Evolutionary conservation across 35 echinoderm and acorn worm genomes (phyloP), one percentile per base, ranked within the genome.

Genomic region (Apostichopus californicus): DNA sequence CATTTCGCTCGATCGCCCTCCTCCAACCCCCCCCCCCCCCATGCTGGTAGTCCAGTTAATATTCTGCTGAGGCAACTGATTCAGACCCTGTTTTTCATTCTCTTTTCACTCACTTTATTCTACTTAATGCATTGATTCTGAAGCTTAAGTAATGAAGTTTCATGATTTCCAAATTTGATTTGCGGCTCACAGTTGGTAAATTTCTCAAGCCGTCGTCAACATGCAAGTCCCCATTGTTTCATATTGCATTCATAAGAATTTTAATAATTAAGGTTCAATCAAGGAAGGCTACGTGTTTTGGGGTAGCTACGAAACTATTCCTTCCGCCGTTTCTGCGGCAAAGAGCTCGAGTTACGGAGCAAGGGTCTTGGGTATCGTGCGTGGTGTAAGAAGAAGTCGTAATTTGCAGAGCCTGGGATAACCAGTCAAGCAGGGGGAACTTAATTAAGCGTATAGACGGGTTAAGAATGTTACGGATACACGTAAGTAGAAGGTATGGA

Each of bases 231-330:
- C 58, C 20, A 53, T 73, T 89, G 21, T 89, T 73, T 64, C 20
- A 73, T 72, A 89, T 73, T 72, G 60, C 15, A 73, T 89, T 68
- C 68, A 73, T 68, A 72, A 2, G 63, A 68, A 17, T 89, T 72
- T 89, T 89, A 73, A 73, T 89, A 89, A 89, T 89, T 71, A 66
- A 89, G 81, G 57, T 85, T 85, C 81, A 85, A 85, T 85, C 81
- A 85, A 10, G 23, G 81, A 72, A 17, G n/a, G 34, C 25, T 82
- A 24, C 11, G 34, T 57, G 34, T 53, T 9, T 53, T 82, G 55
- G 80, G 80, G 18, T 55, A 6, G 78, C 21, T 53, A 5, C 21
- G 4, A 46, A 23, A 53, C 78, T 25, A 53, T 80, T 80, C 11
- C 55, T 46, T 82, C 46, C 18, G 14, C 5, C 14, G 15, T 55